Evolutionary conservation across 2,797 vertebrate species (phyloP).

Genomic region (Octomys mimax): DNA sequence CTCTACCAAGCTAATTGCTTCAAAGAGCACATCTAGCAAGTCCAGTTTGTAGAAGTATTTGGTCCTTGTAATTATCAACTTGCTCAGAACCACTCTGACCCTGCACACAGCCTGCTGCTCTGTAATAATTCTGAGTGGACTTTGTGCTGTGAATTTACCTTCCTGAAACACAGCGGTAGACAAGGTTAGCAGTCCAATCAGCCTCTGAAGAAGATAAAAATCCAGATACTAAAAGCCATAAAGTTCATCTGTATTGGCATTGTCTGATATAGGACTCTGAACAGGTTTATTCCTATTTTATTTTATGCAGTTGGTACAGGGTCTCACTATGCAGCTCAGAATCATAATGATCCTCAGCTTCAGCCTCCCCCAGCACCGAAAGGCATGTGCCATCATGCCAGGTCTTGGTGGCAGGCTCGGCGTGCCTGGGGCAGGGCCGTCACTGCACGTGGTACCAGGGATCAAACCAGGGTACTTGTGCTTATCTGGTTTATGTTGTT

Average conservation of each 20-base stretch:
- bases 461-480: no score
- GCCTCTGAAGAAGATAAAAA: background rate
- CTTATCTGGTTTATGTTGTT: background rate
- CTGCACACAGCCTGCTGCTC: background rate
- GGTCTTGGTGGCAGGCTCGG: no score
- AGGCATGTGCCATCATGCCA: no score
- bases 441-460: no score
- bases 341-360: no score
- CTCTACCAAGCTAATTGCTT: background rate
- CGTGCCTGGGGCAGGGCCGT: no score
- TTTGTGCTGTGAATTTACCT: background rate
- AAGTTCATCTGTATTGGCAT: background rate
- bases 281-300: background rate
- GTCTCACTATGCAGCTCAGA: no score
- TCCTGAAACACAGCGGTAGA: background rate
- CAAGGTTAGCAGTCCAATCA: background rate
- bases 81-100: background rate
- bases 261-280: background rate
- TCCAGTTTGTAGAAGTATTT: background rate
- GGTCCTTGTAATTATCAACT: background rate
- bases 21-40: background rate
- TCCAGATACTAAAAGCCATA: background rate
- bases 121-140: background rate
- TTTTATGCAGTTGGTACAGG: no score
- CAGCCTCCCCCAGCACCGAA: no score